phyloP scores from a whole-genome alignment of 37 sponge, comb jelly and placozoan species.

The Haliclona indistincta region DNA sequence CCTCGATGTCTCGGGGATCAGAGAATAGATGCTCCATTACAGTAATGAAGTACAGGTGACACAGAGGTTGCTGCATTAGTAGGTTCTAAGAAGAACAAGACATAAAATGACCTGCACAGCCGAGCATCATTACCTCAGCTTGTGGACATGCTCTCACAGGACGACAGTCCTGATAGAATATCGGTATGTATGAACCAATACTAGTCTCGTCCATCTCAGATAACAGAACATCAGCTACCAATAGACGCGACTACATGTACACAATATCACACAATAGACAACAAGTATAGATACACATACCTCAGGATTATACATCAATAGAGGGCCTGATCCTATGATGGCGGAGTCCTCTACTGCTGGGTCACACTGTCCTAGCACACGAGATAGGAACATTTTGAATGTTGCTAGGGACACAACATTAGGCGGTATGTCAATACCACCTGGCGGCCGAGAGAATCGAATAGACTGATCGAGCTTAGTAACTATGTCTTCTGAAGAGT shows the following conservation, averaged over 20 bases:
- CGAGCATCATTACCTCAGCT: conserved; percentile 28
- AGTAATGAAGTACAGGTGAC: conserved; percentile 82
- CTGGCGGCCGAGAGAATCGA: neutral
- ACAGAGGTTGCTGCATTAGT: conserved; percentile 78
- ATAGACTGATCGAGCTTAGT: neutral
- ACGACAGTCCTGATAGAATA: conserved; percentile 49
- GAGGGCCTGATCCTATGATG: conserved; percentile 18
- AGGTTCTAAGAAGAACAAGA: conserved; percentile 29
- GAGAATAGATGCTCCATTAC: conserved; percentile 69
- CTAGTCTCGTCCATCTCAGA: neutral
- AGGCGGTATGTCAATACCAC: neutral
- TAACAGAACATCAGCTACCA: conserved; percentile 24
- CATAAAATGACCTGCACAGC: neutral
- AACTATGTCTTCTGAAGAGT: too few relatives aligned
- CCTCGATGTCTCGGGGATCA: conserved; percentile 8
- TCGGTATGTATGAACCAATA: conserved; percentile 47
- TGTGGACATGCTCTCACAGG: conserved; percentile 6
- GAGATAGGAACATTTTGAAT: conserved; percentile 59
- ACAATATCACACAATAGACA: neutral
- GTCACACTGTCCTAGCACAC: conserved; percentile 47
- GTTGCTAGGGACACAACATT: conserved; percentile 16
- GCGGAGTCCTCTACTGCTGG: neutral
- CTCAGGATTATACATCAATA: conserved; percentile 34
- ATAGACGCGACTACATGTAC: conserved; percentile 9
- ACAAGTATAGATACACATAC: conserved; percentile 5